Conservation (phyloP, 2,113 vertebrate species). For the Ia io region DNA sequence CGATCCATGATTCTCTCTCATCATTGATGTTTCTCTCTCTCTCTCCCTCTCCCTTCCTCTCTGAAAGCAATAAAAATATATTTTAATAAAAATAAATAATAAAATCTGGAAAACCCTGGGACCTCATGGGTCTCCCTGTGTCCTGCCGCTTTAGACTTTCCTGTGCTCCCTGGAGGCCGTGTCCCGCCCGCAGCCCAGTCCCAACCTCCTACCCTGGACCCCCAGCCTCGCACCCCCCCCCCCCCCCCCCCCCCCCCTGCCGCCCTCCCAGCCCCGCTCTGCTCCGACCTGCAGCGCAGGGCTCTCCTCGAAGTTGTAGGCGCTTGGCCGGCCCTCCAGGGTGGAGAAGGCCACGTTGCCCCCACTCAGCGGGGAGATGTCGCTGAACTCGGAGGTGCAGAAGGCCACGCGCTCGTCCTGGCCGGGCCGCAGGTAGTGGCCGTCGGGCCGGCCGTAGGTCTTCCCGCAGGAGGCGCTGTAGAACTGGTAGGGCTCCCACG, state of each 20-base stretch:
- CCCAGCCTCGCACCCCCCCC: too few relatives aligned
- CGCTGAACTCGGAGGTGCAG: conserved; percentile 95
- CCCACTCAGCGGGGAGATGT: conserved; percentile 95
- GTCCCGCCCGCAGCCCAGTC: rapidly evolving
- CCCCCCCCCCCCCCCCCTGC: too few relatives aligned
- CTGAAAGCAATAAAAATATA: too few relatives aligned
- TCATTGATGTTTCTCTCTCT: too few relatives aligned
- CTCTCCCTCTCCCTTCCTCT: too few relatives aligned
- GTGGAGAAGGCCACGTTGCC: conserved; percentile 98
- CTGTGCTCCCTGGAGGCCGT: neutral
- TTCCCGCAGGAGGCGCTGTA: conserved; percentile 92
- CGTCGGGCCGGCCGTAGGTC: conserved; percentile 83
- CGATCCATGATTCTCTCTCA: too few relatives aligned
- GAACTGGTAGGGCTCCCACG: conserved; percentile 95
- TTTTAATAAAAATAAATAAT: too few relatives aligned
- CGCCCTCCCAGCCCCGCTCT: neutral
- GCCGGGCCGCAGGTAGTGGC: conserved; percentile 85
- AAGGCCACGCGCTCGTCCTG: conserved; percentile 90
- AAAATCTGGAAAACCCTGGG: neutral
- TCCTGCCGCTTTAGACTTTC: neutral
- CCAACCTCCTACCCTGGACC: rapidly evolving
- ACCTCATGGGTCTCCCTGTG: rapidly evolving
- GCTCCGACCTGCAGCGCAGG: conserved; percentile 86
- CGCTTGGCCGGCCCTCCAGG: conserved; percentile 93
- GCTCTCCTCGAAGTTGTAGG: conserved; percentile 95